phyloP scores from a whole-genome alignment of 2,113 vertebrate genomes.

The Craseonycteris thonglongyai region DNA sequence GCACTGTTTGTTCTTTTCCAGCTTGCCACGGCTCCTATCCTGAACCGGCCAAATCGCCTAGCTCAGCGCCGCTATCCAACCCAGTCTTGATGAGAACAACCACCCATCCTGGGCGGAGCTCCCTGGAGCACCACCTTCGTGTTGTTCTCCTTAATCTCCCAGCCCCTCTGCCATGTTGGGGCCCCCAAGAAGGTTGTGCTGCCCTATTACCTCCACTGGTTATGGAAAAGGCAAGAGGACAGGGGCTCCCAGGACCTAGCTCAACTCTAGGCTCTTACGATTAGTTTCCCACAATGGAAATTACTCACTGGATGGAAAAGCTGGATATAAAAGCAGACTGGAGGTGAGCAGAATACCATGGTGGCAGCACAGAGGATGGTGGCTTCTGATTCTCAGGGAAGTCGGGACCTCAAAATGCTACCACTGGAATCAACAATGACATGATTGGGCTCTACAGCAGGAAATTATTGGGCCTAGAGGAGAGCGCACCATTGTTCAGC shows the following conservation, averaged over 20 bases:
- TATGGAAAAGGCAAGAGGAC: not conserved
- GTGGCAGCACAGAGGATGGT: not conserved
- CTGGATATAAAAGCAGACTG: not conserved
- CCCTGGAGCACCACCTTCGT: not conserved
- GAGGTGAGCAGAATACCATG: not conserved
- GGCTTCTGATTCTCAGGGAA: not conserved
- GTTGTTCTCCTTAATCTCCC: not conserved
- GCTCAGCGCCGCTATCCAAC: slow-evolving; percentile 74
- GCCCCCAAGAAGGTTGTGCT: not conserved
- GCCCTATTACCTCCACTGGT: not conserved
- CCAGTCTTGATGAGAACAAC: not conserved
- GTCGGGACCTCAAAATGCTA: not conserved
- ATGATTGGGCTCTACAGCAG: not conserved
- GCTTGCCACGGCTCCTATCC: slow-evolving; percentile 35
- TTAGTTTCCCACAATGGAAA: not conserved
- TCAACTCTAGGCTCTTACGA: not conserved
- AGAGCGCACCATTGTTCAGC: no score
- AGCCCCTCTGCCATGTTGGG: no score
- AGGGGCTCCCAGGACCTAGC: not conserved
- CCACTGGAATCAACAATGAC: not conserved
- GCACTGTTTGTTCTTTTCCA: slow-evolving; percentile 14
- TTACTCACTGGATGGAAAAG: not conserved
- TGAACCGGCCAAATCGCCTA: slow-evolving; percentile 56
- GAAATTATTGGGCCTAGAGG: not conserved
- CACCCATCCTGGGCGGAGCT: not conserved